Base-by-base conservation (phyloP, 2,113 vertebrate genomes). In the Castor canadensis region DNA sequence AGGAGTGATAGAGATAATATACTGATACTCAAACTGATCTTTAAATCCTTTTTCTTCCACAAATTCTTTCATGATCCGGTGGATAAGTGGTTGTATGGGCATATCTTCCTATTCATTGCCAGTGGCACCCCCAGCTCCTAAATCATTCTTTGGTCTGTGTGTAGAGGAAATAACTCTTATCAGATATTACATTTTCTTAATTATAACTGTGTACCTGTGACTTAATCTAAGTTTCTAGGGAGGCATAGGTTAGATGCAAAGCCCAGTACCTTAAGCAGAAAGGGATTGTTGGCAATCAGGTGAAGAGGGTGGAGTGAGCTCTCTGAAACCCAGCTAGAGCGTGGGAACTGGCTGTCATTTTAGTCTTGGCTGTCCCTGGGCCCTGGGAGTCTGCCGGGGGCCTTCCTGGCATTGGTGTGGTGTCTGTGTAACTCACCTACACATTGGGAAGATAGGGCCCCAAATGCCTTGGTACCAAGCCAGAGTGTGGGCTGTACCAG, bases 351-450 rank as follows among this genome's bases (percentile, higher is more conserved):
- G 95, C 96, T 96, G 52, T 94, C 91, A 71, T 91, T 71, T 95
- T 75, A 54, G 56, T 75, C 67, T 93, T 93, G 94, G 91, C 93
- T 96, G 77, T 89, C 73, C 43, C 82, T 76, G 88, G 89, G 66
- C 71, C 69, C 94, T 95, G 96, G 43, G 97, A 95, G 93, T 93
- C 77, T 26, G 80, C 96, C 62, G 56, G 72, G 89, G 94, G 96
- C 95, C 92, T 77, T 97, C 47, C 69, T 95, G 96, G 97, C 96
- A 95, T 66, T 66, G 0, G 2, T 58, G 49, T 54, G 13, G 22
- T 92, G 67, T 95, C 95, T 97, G 81, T 97, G 96, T 97, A 95
- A 97, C 73, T 93, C 94, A 81, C 88, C 95, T 94, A 96, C 94
- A 84, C 47, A 35, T 47, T 60, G 87, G 93, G 85, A 87, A 96